Conservation (phyloP, 2,797 vertebrate species). For the Gallirallus australis region DNA sequence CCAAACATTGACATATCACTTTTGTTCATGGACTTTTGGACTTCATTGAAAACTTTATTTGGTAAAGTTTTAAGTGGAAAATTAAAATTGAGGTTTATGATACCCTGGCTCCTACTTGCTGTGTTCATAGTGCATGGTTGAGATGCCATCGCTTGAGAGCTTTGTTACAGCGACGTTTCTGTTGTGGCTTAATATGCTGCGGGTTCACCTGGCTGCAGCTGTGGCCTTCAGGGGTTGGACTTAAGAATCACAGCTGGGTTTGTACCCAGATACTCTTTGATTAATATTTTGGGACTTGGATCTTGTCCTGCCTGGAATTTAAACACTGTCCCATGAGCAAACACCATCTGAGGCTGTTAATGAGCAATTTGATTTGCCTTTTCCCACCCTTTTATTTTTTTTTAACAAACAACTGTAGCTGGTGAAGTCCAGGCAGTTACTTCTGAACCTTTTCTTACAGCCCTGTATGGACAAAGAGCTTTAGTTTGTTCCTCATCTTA, state of each 20-base stretch:
- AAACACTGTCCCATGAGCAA: background rate
- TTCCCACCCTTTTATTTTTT: background rate
- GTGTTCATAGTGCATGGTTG: background rate
- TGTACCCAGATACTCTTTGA: background rate
- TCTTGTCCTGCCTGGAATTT: slow-evolving; percentile 38
- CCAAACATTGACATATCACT: background rate
- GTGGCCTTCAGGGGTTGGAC: background rate
- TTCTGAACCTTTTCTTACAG: background rate
- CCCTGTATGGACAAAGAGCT: background rate
- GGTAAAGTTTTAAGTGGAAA: background rate
- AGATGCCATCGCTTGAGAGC: background rate
- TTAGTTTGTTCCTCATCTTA: background rate
- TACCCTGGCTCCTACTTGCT: background rate
- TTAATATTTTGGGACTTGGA: background rate
- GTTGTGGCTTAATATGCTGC: background rate
- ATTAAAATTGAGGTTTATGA: slow-evolving; percentile 1
- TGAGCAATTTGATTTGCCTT: background rate
- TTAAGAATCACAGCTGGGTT: background rate
- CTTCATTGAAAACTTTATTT: slow-evolving; percentile 9
- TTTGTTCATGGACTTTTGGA: background rate
- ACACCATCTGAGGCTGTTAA: background rate
- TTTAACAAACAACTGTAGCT: background rate
- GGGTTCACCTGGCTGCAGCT: background rate
- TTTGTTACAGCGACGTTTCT: background rate
- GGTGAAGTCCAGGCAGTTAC: background rate